A percentile compares a stretch with the other conserved stretches of the same genome.
Conservation (phyloP, 2,888 invertebrate genomes). For the Acanthococcus lagerstroemiae region DNA sequence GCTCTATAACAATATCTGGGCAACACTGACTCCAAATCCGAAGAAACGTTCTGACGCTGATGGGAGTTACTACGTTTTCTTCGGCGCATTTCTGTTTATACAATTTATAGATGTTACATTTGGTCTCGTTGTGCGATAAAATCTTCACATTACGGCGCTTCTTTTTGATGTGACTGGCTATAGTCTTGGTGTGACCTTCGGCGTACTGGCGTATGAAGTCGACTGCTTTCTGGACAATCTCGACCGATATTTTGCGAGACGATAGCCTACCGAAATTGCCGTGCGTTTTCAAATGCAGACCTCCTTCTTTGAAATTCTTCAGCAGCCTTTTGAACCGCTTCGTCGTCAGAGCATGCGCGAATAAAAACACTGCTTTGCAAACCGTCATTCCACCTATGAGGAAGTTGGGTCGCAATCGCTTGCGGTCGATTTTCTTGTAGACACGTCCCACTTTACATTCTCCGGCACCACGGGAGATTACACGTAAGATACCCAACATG, state of each 20-base stretch:
- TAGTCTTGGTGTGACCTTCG: no score
- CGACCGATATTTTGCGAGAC: not conserved
- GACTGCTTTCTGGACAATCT: not conserved
- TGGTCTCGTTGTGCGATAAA: no score
- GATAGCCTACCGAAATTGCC: slow-evolving; percentile 2
- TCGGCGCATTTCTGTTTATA: no score
- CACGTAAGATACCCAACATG: slow-evolving; percentile 4
- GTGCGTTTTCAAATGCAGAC: not conserved
- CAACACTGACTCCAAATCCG: no score
- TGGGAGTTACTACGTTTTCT: no score
- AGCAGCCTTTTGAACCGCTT: slow-evolving; percentile 4
- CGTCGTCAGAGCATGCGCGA: slow-evolving; percentile 4
- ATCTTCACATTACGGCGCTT: no score
- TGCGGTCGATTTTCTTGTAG: not conserved
- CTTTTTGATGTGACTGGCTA: no score
- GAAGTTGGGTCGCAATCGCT: not conserved
- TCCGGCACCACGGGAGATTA: not conserved
- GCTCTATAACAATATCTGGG: no score
- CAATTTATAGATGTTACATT: no score
- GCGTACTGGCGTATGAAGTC: slow-evolving; percentile 3
- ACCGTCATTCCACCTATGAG: not conserved
- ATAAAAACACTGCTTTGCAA: slow-evolving; percentile 8
- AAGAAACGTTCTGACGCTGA: no score
- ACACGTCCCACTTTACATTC: not conserved
- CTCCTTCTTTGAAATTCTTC: not conserved